Percentiles rank a stretch among this genome's conserved stretches.
Conservation (phyloP, 2,888 invertebrate species). For the Cactoblastis cactorum region DNA sequence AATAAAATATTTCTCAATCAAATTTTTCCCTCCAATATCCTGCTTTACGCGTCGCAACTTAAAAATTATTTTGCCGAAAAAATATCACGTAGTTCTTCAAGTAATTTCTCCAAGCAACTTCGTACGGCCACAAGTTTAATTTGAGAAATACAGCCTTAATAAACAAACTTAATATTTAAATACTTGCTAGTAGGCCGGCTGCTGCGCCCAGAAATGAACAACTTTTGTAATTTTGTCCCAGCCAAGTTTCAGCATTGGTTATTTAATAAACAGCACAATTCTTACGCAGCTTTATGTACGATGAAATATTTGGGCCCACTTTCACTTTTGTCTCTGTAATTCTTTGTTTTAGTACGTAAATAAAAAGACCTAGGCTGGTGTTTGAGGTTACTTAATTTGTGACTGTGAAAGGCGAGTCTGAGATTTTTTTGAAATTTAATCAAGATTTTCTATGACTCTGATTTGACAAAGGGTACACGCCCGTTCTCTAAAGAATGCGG, state of each 20-base stretch:
- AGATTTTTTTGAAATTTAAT: no score
- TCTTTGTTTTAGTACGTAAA: neutral
- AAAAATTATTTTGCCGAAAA: no score
- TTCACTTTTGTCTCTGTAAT: neutral
- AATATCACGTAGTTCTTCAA: slow-evolving; percentile 7
- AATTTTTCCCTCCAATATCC: no score
- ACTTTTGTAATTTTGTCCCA: slow-evolving; percentile 53
- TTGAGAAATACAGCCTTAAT: slow-evolving; percentile 33
- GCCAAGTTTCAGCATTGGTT: slow-evolving; percentile 23
- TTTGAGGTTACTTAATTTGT: neutral
- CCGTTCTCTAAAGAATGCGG: no score
- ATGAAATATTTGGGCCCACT: slow-evolving; percentile 4
- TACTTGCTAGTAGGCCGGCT: slow-evolving; percentile 37
- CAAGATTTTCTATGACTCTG: no score
- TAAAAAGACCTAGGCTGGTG: neutral
- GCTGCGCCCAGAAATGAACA: slow-evolving; percentile 34
- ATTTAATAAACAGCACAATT: slow-evolving; percentile 18
- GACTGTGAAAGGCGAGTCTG: no score
- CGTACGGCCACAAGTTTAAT: slow-evolving; percentile 16
- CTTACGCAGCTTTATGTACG: slow-evolving; percentile 5
- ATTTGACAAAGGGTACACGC: no score
- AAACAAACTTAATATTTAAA: slow-evolving; percentile 55
- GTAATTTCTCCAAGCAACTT: slow-evolving; percentile 6
- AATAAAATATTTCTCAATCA: no score
- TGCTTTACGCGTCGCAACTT: no score